Base-by-base conservation (phyloP, 2,888 invertebrate genomes). In the Bombyx huttoni region DNA sequence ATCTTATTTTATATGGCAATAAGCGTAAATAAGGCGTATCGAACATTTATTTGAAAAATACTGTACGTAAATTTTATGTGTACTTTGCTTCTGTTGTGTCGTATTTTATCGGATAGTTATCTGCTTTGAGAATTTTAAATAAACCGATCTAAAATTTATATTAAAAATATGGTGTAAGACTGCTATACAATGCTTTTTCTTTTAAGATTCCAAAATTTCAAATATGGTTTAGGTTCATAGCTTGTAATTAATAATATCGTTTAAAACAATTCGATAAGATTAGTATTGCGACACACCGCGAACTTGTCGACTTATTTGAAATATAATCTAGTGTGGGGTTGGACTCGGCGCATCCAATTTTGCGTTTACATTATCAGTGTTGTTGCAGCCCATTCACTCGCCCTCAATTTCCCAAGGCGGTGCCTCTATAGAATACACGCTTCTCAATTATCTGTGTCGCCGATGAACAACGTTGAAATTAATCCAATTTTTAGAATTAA, bases 281-380 rank as follows among this genome's bases (percentile, higher is more conserved):
- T 40, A 46, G 40, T 47, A 52, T 45, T 47, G 34, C 51, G 46
- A 51, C 46, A 51, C 48, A 35, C 45, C 51, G 52, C 51, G 53
- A 49, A 51, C 52, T 53, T 56, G 54, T 59, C 56, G 50, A 45
- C 50, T 54, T 62, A 63, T 57, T 67, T 63, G 58, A 61, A 64
- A 65, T 63, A 65, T 62, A 64, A 58, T 61, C 64, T 57, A 60
- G 52, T 52, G 57, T 49, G 56, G 54, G 61, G 56, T 52, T 51
- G 60, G 59, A 60, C 63, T 60, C 61, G 58, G 62, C 69, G 70
- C 73, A 75, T 73, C 70, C 71, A 75, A 77, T 77, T 76, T 73
- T 65, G 69, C 67, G 66, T 70, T 61, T 60, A 65, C 67, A 75
- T 75, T 75, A 77, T 75, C 75, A 70, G 56, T 75, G 75, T 75